These are phyloP conservation scores for Perizoma flavofasciatum DNA, from an alignment of 2,888 invertebrate species.

Conservation along the genomic window DNA sequence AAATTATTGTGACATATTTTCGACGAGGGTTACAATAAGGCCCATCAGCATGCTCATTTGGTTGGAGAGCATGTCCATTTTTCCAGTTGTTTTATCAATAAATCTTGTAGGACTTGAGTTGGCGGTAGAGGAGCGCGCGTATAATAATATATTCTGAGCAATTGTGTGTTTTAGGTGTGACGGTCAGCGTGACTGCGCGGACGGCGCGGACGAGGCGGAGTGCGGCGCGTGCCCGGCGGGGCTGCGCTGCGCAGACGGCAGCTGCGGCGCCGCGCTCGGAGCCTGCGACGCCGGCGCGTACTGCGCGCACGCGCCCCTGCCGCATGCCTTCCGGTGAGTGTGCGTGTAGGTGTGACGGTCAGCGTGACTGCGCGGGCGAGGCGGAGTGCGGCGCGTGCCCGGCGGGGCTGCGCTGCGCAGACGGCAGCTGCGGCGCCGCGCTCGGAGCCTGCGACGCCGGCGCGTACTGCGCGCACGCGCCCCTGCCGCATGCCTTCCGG, in stretches of 20 bases:
- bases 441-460: constrained; percentile 85
- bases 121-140: no score
- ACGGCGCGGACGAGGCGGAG: constrained; percentile 87
- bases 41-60: no score
- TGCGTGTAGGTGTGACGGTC: constrained; percentile 83
- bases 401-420: constrained; percentile 86
- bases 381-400: constrained; percentile 87
- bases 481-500: constrained; percentile 70
- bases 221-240: constrained; percentile 88
- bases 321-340: constrained; percentile 64
- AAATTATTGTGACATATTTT: no score
- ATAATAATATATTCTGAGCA: no score
- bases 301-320: constrained; percentile 68
- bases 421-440: constrained; percentile 86
- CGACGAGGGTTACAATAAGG: no score
- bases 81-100: neutral
- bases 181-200: constrained; percentile 91
- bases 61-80: constrained; percentile 61
- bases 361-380: constrained; percentile 91
- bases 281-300: constrained; percentile 83
- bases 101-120: neutral
- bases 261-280: constrained; percentile 87
- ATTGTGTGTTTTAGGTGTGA: constrained; percentile 83
- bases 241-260: constrained; percentile 85
- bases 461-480: constrained; percentile 67